phyloP scores from a whole-genome alignment of 2,888 invertebrate genomes.

The Sarcophaga variegata region DNA sequence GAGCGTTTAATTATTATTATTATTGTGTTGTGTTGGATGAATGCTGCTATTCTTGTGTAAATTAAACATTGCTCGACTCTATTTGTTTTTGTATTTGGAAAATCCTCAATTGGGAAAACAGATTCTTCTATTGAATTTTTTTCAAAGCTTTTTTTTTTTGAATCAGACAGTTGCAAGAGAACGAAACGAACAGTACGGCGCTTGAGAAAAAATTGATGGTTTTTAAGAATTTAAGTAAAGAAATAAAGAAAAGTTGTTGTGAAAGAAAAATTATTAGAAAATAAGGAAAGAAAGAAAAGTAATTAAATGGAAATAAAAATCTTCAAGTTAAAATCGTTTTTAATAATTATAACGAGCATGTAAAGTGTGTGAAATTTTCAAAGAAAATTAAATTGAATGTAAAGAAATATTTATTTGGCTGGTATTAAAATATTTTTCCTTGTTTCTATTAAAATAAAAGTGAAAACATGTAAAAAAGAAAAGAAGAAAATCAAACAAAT shows the following conservation, averaged over 20 bases:
- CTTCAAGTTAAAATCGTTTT: conserved; percentile 14
- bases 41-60: not conserved
- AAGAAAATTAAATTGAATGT: conserved; percentile 4
- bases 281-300: not conserved
- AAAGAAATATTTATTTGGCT: not conserved
- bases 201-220: conserved; percentile 12
- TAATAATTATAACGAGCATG: conserved; percentile 22
- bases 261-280: conserved; percentile 7
- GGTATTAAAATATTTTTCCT: not conserved
- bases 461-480: not conserved
- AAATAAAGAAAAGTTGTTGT: not conserved
- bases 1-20: not conserved
- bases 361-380: conserved; percentile 22
- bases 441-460: not conserved
- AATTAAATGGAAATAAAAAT: not conserved
- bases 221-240: not conserved
- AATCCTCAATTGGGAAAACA: conserved; percentile 57
- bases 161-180: conserved; percentile 65
- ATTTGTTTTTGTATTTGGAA: conserved; percentile 48
- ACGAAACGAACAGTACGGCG: conserved; percentile 54
- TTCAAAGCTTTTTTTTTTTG: not conserved
- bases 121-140: conserved; percentile 48
- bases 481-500: not conserved
- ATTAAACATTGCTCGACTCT: not conserved
- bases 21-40: conserved; percentile 30